These are phyloP conservation scores for Falco columbarius DNA, from an alignment of 2,797 vertebrate species.

Conservation along the genomic window DNA sequence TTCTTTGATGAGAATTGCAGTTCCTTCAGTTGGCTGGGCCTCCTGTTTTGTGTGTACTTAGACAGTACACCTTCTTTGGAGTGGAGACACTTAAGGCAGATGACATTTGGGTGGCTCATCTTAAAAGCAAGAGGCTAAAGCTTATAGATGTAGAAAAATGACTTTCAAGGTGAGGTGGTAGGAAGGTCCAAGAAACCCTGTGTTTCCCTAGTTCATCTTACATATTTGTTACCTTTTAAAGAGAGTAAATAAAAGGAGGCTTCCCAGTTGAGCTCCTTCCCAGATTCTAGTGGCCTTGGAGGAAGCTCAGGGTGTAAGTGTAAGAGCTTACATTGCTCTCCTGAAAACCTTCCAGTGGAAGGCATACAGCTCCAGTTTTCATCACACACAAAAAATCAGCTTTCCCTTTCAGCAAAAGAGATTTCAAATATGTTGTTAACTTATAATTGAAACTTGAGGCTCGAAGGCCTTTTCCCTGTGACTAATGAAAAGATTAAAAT, in stretches of 20 bases:
- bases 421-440: background rate
- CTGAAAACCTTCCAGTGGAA: background rate
- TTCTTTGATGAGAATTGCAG: background rate
- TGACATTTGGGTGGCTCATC: background rate
- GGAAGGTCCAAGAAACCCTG: background rate
- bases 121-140: background rate
- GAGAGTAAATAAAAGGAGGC: background rate
- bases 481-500: background rate
- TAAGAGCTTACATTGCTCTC: background rate
- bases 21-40: background rate
- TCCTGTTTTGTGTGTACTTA: background rate
- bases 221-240: background rate
- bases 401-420: background rate
- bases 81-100: background rate
- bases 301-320: background rate
- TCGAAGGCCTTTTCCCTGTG: background rate
- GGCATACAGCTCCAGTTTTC: background rate
- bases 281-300: background rate
- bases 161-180: background rate
- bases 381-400: background rate
- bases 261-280: background rate
- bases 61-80: background rate
- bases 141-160: background rate
- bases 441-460: background rate
- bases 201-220: background rate